Conservation (phyloP, 23 tunicate species). For the Ciona savignyi region DNA sequence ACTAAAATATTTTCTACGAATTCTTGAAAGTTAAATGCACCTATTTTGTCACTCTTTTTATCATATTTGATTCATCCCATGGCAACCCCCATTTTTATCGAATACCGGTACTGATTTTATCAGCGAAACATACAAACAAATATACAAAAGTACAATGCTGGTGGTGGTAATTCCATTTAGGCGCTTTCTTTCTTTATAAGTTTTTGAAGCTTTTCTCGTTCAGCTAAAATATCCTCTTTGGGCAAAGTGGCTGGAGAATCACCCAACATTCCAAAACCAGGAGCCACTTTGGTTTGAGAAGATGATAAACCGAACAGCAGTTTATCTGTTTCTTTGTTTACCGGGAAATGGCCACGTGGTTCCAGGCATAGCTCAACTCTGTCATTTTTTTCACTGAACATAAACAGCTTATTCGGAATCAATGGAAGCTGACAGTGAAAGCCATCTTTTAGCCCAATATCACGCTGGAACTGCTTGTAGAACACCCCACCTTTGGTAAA, state of each 20-base stretch:
- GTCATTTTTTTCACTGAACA: slow-evolving; percentile 34
- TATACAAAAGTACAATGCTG: too few relatives aligned
- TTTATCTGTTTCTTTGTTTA: not conserved
- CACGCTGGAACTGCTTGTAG: slow-evolving; percentile 52
- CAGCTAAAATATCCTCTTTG: not conserved
- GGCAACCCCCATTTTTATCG: too few relatives aligned
- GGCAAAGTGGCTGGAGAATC: not conserved
- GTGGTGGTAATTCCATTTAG: too few relatives aligned
- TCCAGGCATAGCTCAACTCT: slow-evolving; percentile 62
- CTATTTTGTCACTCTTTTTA: too few relatives aligned
- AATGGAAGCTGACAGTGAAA: slow-evolving; percentile 52
- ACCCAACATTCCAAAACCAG: not conserved
- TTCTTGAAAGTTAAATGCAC: too few relatives aligned
- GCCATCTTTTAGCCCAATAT: slow-evolving; percentile 50
- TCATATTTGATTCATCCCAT: too few relatives aligned
- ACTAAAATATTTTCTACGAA: too few relatives aligned
- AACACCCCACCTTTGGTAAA: slow-evolving; percentile 66
- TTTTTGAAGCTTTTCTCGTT: too few relatives aligned
- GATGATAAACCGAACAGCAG: too few relatives aligned
- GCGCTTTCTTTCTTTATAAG: too few relatives aligned
- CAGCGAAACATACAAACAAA: too few relatives aligned
- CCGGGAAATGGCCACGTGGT: slow-evolving; percentile 46
- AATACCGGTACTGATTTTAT: too few relatives aligned
- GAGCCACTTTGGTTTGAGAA: not conserved
- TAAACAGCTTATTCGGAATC: slow-evolving; percentile 27